These are phyloP conservation scores for Vanessa cardui DNA, from an alignment of 2,888 invertebrate species.

Conservation along the genomic window DNA sequence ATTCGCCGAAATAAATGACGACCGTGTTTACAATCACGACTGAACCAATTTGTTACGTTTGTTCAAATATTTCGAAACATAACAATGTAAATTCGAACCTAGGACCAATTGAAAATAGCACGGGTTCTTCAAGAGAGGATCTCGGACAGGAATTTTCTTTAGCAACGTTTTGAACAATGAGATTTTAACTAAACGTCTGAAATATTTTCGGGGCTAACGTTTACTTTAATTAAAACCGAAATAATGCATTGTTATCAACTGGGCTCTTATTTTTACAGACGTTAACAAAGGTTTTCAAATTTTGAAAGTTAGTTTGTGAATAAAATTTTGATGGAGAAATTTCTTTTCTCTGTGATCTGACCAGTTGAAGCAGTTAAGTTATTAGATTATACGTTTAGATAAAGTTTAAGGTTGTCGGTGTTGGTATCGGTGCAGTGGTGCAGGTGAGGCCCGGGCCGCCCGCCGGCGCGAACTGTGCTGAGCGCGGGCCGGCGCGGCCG, in stretches of 20 bases:
- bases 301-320: background rate
- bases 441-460: constrained; percentile 44
- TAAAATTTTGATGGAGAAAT: background rate
- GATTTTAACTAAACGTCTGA: constrained; percentile 1
- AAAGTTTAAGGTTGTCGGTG: background rate
- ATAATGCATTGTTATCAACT: constrained; percentile 2
- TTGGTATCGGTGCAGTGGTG: constrained; percentile 15
- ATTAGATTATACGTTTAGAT: background rate
- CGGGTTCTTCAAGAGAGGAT: background rate
- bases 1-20: constrained; percentile 20
- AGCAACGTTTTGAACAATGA: constrained; percentile 7
- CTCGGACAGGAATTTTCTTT: background rate
- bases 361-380: background rate
- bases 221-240: constrained; percentile 13
- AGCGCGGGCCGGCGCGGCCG: constrained; percentile 31
- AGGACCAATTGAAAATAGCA: background rate
- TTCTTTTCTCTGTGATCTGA: background rate
- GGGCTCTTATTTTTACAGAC: background rate
- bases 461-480: constrained; percentile 42
- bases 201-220: constrained; percentile 8
- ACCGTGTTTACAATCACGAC: constrained; percentile 5
- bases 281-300: background rate
- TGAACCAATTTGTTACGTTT: too few relatives aligned
- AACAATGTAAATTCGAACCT: too few relatives aligned
- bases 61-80: too few relatives aligned